Evolutionary conservation across 2,113 vertebrate species (phyloP).

Genomic region (Leucopsar rothschildi): DNA sequence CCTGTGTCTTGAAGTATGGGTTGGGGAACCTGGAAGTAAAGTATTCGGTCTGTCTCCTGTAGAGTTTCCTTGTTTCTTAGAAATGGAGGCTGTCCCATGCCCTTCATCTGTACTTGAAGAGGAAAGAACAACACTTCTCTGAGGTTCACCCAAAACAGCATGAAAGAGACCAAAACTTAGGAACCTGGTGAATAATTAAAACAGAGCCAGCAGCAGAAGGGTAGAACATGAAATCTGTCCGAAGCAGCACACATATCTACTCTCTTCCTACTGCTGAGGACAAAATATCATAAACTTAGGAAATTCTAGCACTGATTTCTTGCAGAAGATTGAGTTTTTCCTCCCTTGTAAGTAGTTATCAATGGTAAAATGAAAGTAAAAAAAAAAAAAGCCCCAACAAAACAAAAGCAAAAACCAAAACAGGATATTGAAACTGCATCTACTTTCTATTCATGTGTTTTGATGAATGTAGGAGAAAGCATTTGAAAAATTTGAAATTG

Average conservation of each 20-base stretch:
- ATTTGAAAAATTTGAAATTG: neutral
- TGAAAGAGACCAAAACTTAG: neutral
- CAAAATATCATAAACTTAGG: neutral
- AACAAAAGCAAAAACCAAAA: neutral
- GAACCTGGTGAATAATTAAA: neutral
- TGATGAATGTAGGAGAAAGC: neutral
- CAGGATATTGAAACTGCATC: neutral
- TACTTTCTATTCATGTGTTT: neutral
- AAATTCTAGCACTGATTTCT: neutral
- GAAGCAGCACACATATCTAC: neutral
- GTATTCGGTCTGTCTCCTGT: accelerated
- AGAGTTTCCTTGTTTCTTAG: neutral
- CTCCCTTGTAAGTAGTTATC: neutral
- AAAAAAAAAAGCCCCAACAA: neutral
- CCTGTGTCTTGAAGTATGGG: accelerated
- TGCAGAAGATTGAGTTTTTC: neutral
- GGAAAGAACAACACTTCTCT: neutral
- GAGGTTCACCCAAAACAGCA: neutral
- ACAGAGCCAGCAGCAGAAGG: neutral
- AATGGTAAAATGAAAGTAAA: neutral
- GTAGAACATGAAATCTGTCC: neutral
- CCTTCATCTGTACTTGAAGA: neutral
- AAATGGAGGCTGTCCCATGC: neutral
- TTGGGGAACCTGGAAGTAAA: neutral
- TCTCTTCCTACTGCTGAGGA: neutral